These are phyloP conservation scores for Siphamia tubifer DNA, from an alignment of 2,113 vertebrate species.

Conservation along the genomic window DNA sequence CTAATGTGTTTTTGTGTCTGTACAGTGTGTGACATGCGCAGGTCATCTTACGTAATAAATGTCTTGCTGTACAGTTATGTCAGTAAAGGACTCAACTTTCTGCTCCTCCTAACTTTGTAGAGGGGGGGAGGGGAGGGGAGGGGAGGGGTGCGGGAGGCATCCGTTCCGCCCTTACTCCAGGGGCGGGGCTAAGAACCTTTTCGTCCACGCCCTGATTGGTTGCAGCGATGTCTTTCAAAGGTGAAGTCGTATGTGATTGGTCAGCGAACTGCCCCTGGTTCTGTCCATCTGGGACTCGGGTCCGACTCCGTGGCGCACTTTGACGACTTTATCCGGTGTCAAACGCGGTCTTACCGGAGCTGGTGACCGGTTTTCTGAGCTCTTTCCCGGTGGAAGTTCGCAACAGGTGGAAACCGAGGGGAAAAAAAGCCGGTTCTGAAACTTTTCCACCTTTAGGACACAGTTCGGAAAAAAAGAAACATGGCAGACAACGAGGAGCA, in stretches of 20 bases:
- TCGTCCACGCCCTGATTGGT: constrained; percentile 45
- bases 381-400: constrained; percentile 1
- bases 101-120: constrained; percentile 11
- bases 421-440: neutral
- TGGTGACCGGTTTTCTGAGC: neutral
- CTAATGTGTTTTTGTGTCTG: too few species aligned
- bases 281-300: constrained; percentile 43
- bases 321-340: constrained; percentile 23
- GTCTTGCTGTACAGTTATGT: constrained; percentile 10
- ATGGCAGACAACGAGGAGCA: constrained; percentile 78
- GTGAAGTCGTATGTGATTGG: constrained; percentile 59
- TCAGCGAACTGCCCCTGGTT: constrained; percentile 2
- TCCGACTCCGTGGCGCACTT: constrained; percentile 57
- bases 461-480: constrained; percentile 33
- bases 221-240: constrained; percentile 29
- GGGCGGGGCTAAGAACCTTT: neutral
- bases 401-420: neutral
- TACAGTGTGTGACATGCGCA: too few species aligned
- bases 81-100: neutral
- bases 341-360: constrained; percentile 7
- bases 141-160: constrained; percentile 15
- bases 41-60: constrained; percentile 16
- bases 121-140: neutral
- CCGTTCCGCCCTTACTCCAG: neutral
- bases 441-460: constrained; percentile 22